These are phyloP conservation scores for Drosophila antonietae DNA, from an alignment of 2,888 invertebrate species.

Conservation along the genomic window DNA sequence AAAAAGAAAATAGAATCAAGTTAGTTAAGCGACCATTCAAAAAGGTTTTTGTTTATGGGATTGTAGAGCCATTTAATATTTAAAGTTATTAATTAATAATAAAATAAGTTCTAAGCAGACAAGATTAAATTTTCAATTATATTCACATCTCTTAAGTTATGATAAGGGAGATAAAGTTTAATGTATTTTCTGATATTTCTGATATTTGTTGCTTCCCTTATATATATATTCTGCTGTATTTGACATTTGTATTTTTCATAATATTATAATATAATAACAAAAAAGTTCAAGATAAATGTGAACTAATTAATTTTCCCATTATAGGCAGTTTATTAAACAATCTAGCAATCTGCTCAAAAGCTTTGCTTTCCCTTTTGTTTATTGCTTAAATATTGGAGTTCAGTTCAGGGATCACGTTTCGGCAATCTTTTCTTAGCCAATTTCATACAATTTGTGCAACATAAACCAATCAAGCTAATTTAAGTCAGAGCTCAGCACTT, in stretches of 20 bases:
- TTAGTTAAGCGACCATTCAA: no score
- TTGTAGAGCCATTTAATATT: no score
- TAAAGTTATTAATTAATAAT: no score
- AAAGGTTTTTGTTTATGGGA: no score
- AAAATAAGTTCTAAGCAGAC: not conserved
- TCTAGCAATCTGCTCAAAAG: not conserved
- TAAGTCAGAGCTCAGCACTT: slow-evolving; percentile 33
- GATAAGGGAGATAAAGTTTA: no score
- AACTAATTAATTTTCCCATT: not conserved
- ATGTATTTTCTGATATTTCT: no score
- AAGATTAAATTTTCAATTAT: no score
- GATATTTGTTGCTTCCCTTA: no score
- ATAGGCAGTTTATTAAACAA: not conserved
- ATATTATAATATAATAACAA: not conserved
- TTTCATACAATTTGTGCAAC: slow-evolving; percentile 34
- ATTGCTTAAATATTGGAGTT: slow-evolving; percentile 15
- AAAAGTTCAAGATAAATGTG: not conserved
- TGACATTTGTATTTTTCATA: no score
- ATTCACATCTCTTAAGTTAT: no score
- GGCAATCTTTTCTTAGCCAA: slow-evolving; percentile 3
- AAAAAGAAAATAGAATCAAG: no score
- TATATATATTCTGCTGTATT: no score
- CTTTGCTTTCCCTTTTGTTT: not conserved
- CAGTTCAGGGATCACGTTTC: slow-evolving; percentile 14
- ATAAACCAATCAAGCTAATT: slow-evolving; percentile 45